A percentile compares a stretch with the other conserved stretches of the same genome.
Evolutionary conservation across 2,797 vertebrate species (phyloP).

Genomic region (Arnoldichthys spilopterus): DNA sequence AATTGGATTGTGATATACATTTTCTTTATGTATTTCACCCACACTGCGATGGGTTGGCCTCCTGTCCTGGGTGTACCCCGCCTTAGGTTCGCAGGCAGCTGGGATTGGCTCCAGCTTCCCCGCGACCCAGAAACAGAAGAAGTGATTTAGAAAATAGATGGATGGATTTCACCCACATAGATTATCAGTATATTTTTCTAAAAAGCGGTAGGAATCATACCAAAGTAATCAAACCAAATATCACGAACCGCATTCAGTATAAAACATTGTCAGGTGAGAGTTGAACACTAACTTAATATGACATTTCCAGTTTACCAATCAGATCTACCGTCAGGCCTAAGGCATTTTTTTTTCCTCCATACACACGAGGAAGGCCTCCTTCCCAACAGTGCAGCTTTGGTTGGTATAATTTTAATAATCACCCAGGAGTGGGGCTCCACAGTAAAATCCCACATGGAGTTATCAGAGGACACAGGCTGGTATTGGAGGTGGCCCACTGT

Average conservation of each 20-base stretch:
- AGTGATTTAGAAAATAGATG: too few relatives aligned
- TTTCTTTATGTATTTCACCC: too few relatives aligned
- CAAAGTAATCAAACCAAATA: background rate
- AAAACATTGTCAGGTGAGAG: background rate
- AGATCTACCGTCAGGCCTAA: background rate
- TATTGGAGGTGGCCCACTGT: constrained; percentile 23
- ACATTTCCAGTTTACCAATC: background rate
- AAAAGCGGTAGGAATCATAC: too few relatives aligned
- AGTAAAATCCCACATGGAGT: constrained; percentile 15
- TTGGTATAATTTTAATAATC: constrained; percentile 48
- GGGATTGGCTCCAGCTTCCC: too few relatives aligned
- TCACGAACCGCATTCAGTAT: background rate
- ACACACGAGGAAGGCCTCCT: background rate
- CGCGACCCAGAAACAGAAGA: too few relatives aligned
- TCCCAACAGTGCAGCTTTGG: constrained; percentile 9
- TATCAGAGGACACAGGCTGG: constrained; percentile 44
- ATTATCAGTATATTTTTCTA: background rate
- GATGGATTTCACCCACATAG: too few relatives aligned
- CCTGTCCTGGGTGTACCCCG: too few relatives aligned
- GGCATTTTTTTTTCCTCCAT: background rate
- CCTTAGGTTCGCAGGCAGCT: too few relatives aligned
- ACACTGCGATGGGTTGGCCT: too few relatives aligned
- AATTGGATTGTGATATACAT: too few relatives aligned
- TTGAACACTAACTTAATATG: background rate
- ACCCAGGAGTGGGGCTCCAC: constrained; percentile 22